Evolutionary conservation across 2,797 vertebrate species (phyloP).

Genomic region (Gymnoscopelus braueri): DNA sequence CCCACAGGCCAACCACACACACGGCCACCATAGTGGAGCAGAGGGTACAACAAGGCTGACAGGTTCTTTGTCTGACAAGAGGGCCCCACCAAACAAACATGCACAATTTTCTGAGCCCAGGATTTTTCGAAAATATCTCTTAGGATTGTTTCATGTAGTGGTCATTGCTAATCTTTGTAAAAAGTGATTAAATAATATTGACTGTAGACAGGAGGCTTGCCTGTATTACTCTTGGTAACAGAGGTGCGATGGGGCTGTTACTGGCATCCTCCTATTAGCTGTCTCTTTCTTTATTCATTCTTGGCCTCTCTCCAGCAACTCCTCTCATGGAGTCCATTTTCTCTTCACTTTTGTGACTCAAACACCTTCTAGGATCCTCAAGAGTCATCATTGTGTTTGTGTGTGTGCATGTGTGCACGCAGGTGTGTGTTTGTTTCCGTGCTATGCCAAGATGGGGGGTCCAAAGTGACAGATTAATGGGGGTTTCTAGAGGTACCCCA

Average conservation of each 20-base stretch:
- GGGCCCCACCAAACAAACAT: constrained; percentile 52
- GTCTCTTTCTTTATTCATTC: neutral
- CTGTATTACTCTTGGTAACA: neutral
- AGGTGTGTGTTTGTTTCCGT: neutral
- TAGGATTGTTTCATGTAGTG: constrained; percentile 1
- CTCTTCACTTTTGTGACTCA: too few relatives aligned
- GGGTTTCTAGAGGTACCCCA: constrained; percentile 29
- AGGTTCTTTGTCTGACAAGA: constrained; percentile 58
- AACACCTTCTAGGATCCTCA: too few relatives aligned
- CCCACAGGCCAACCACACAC: constrained; percentile 52
- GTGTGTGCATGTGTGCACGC: constrained; percentile 1
- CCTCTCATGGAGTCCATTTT: too few relatives aligned
- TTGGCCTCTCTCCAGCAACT: too few relatives aligned
- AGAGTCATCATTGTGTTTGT: neutral
- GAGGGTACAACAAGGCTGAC: constrained; percentile 35
- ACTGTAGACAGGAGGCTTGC: neutral
- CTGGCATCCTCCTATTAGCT: neutral
- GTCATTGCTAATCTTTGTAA: constrained; percentile 12
- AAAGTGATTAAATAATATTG: neutral
- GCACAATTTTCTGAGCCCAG: constrained; percentile 37
- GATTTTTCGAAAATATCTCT: constrained; percentile 23
- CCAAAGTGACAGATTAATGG: constrained; percentile 57
- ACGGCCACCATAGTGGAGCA: constrained; percentile 44
- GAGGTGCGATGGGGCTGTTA: constrained; percentile 5
- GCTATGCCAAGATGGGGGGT: constrained; percentile 13